Evolutionary conservation across 2,888 invertebrate species (phyloP), one percentile per base, ranked within the genome.

Genomic region (Timema cristinae): DNA sequence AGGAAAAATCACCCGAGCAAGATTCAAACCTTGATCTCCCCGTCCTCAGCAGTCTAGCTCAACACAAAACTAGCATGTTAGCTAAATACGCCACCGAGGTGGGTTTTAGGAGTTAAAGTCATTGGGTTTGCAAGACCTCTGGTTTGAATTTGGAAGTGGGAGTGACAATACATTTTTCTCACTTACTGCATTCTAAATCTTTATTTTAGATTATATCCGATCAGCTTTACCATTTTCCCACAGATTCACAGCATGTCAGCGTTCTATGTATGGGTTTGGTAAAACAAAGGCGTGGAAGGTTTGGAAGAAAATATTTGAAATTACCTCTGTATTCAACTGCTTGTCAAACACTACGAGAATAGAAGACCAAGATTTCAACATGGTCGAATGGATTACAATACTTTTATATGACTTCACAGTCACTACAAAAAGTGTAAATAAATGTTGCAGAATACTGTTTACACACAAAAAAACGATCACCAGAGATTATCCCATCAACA

Each of bases 241-340:
- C 47, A 48, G 9, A 32, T 13, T 63, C 63, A 63, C 63, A 63
- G 32, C 11, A 6, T 63, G 11, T 63, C 63, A 8, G 47, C 63
- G 9, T 63, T 63, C 13, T 63, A 63, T 63, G 63, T 63, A 63
- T 63, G 63, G 47, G 63, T 48, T 63, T 63, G 63, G 63, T 48
- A 63, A 63, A 63, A 9, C 32, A 13, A 63, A 48, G 63, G 63
- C 47, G 47, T 63, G 63, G 63, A 63, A 47, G 16, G 6, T 63
- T 63, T 47, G 47, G 63, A 63, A 63, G 48, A 47, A 13, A 63
- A 48, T 63, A 48, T 48, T 48, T 48, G 63, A 63, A 11, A 63
- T 2, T 63, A 63, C 63, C 32, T 5, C 63, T 16, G 63, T 63
- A 32, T 32, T 63, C 63, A 63, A 32, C 63, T 32, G 32, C 63